Conservation (phyloP, 23 tunicate species). For the Diplosoma virens region DNA sequence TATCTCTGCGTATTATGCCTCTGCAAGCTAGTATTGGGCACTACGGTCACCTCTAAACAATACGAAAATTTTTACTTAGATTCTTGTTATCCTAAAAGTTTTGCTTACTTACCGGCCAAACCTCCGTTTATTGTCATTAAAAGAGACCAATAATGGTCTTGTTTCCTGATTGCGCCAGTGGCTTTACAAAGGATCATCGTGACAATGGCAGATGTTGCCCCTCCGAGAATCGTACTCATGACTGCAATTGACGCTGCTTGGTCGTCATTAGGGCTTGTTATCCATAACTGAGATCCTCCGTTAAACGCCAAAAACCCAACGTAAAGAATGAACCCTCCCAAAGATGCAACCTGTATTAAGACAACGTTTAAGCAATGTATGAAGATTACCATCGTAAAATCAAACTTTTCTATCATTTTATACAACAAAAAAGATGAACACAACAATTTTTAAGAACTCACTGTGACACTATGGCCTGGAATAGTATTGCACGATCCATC, state of each 20-base stretch:
- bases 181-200: conserved; percentile 55
- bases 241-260: conserved; percentile 56
- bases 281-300: conserved; percentile 83
- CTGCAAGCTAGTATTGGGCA: too few species aligned
- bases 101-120: conserved; percentile 74
- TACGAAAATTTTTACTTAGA: too few species aligned
- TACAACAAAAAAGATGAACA: too few species aligned
- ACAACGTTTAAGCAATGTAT: too few species aligned
- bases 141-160: conserved; percentile 83
- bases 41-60: too few species aligned
- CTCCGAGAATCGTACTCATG: conserved; percentile 73
- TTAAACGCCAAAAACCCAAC: conserved; percentile 91
- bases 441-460: too few species aligned
- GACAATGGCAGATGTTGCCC: conserved; percentile 52
- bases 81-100: too few species aligned
- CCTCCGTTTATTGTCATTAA: conserved; percentile 76
- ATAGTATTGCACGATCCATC: conserved; percentile 47
- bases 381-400: too few species aligned
- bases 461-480: conserved; percentile 68
- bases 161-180: conserved; percentile 42
- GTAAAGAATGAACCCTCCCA: conserved; percentile 81
- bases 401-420: too few species aligned
- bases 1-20: too few species aligned
- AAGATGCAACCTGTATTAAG: conserved; percentile 60
- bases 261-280: conserved; percentile 52